Evolutionary conservation across 2,797 vertebrate species (phyloP), one percentile per base, ranked within the genome.

Genomic region (Coendou prehensilis): DNA sequence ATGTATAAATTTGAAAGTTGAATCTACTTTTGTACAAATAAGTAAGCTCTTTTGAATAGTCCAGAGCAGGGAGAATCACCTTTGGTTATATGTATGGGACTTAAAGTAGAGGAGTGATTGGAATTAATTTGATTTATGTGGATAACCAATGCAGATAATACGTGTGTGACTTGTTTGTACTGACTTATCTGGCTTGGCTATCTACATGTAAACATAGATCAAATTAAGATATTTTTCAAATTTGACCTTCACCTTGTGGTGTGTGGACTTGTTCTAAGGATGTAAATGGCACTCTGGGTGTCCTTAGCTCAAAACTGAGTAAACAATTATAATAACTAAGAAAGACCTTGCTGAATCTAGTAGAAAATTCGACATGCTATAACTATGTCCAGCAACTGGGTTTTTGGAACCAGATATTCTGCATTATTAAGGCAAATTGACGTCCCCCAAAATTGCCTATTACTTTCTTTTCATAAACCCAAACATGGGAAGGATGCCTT

Each of bases 171-270:
- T 93, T 96, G 71, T 89, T 94, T 94, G 57, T 83, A 92, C 89
- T 96, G 90, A 96, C 93, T 96, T 97, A 95, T 88, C 85, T 89
- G 64, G 30, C 91, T 93, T 92, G 80, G 54, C 17, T 28, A 0
- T 91, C 33, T 93, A 63, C 54, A 87, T 94, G 50, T 95, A 91
- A 97, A 96, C 78, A 93, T 93, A 95, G 75, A 97, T 95, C 88
- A 97, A 93, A 85, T 95, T 96, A 95, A 95, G 57, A 95, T 89
- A 94, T 95, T 95, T 95, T 88, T 96, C 85, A 96, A 87, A 87
- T 71, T 93, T 95, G 47, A 30, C 92, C 59, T 93, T 96, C 73
- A 95, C 57, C 41, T 96, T 84, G 54, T 87, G 79, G 82, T 93
- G 15, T 45, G 37, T 71, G 33, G 57, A 96, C 78, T 76, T 76